phyloP scores from a whole-genome alignment of 1,140 invertebrate species.

The Lerema accius region DNA sequence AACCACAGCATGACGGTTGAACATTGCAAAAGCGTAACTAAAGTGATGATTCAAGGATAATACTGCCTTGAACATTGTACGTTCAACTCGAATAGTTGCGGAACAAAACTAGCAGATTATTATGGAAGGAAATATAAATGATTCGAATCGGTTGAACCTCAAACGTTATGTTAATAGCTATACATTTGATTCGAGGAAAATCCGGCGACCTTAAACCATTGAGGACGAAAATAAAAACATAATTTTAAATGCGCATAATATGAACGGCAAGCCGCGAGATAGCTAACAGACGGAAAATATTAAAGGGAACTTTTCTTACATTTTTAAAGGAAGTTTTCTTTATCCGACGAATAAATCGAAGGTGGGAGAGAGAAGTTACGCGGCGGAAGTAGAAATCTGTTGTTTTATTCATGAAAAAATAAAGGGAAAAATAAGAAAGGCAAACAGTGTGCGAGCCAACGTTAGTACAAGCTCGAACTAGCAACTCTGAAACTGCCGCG shows the following conservation, averaged over 20 bases:
- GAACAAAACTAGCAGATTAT: constrained; percentile 21
- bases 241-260: constrained; percentile 77
- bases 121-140: constrained; percentile 13
- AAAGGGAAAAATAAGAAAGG: constrained; percentile 73
- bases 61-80: constrained; percentile 51
- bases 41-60: constrained; percentile 67
- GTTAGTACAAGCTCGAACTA: constrained; percentile 42
- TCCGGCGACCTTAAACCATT: constrained; percentile 28
- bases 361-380: constrained; percentile 76
- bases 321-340: constrained; percentile 81
- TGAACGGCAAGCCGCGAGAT: constrained; percentile 60
- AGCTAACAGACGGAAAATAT: constrained; percentile 79
- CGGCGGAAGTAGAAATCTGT: constrained; percentile 77
- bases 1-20: constrained; percentile 49
- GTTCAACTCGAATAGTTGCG: constrained; percentile 28
- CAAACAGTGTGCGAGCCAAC: constrained; percentile 49
- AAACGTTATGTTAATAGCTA: not conserved
- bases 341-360: constrained; percentile 82
- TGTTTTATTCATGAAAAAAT: constrained; percentile 83
- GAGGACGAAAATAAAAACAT: constrained; percentile 63
- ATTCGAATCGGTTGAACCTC: not conserved
- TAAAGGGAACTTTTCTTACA: constrained; percentile 78
- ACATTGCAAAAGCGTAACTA: constrained; percentile 59
- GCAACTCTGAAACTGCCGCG: constrained; percentile 34
- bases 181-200: constrained; percentile 10